Evolutionary conservation across 2,113 vertebrate genomes (phyloP).

Genomic region (Pseudopodoces humilis): DNA sequence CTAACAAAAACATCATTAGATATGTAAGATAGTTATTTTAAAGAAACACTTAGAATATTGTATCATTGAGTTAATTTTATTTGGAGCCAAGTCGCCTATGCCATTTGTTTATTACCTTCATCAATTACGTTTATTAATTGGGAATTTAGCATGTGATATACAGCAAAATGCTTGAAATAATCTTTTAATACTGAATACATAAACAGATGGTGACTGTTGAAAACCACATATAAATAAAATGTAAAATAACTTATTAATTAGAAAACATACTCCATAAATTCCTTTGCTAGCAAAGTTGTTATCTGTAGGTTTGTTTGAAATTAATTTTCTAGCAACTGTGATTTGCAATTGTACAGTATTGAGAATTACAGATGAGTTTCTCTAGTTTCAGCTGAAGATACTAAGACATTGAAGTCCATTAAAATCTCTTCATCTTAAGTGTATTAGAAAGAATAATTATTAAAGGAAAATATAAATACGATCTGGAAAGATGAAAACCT

Average conservation of each 20-base stretch:
- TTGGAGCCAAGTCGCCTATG: background rate
- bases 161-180: background rate
- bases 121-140: background rate
- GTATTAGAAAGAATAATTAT: background rate
- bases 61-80: background rate
- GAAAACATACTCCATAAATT: background rate
- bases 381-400: background rate
- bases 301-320: background rate
- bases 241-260: background rate
- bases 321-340: background rate
- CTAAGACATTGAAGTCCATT: background rate
- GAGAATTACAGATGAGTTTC: background rate
- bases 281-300: background rate
- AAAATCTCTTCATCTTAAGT: background rate
- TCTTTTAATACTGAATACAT: background rate
- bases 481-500: background rate
- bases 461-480: background rate
- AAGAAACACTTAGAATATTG: background rate
- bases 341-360: background rate
- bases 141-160: background rate
- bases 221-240: constrained; percentile 29
- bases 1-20: background rate
- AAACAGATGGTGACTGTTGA: background rate
- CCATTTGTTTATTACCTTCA: background rate
- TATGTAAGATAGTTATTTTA: background rate